phyloP scores from a whole-genome alignment of 2,888 invertebrate species.

The Nemotelus nigrinus region DNA sequence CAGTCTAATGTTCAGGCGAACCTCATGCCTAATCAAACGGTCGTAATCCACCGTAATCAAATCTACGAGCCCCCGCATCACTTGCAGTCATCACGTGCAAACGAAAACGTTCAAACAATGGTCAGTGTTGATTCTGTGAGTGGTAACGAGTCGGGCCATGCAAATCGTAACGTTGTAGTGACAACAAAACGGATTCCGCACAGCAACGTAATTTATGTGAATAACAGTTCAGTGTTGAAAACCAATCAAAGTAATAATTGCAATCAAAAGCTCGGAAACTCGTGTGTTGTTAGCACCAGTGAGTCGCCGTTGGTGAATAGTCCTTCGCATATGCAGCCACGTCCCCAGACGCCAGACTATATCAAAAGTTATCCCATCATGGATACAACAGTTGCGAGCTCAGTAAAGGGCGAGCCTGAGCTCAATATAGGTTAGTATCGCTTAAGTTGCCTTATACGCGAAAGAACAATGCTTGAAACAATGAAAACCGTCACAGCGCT shows the following conservation, averaged over 20 bases:
- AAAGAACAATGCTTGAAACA: no score
- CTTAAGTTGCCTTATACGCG: not conserved
- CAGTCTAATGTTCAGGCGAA: not conserved
- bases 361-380: conserved; percentile 65
- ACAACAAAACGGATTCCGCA: conserved; percentile 59
- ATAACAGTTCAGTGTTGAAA: conserved; percentile 45
- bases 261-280: conserved; percentile 19
- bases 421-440: conserved; percentile 61
- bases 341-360: conserved; percentile 64
- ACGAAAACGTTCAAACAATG: conserved; percentile 51
- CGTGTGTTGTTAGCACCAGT: conserved; percentile 40
- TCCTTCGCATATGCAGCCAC: conserved; percentile 28
- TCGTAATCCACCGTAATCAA: conserved; percentile 47
- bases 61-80: conserved; percentile 44
- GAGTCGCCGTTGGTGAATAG: not conserved
- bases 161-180: not conserved
- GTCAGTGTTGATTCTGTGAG: conserved; percentile 16
- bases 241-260: conserved; percentile 1
- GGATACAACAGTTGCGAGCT: conserved; percentile 65
- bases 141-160: not conserved
- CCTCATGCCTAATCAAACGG: not conserved
- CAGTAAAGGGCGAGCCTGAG: conserved; percentile 64
- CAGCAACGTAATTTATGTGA: conserved; percentile 62
- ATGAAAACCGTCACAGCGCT: no score
- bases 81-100: conserved; percentile 43